Percentiles rank a stretch among this genome's conserved stretches.
phyloP scores from a whole-genome alignment of 1,140 invertebrate species.

The Philopotamus ludificatus region DNA sequence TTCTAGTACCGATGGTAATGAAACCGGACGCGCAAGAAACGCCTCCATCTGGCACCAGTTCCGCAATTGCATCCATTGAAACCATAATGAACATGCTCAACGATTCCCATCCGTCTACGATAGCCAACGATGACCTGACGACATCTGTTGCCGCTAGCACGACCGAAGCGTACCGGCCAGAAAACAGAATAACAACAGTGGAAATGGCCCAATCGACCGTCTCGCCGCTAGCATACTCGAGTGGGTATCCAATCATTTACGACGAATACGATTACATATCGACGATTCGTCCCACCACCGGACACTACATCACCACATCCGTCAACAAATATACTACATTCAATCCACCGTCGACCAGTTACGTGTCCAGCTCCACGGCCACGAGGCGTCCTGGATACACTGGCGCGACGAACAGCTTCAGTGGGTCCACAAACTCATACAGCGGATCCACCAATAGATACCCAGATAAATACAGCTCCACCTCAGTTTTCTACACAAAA shows the following conservation, averaged over 20 bases:
- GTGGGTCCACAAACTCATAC: too few relatives aligned
- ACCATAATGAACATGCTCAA: constrained; percentile 68
- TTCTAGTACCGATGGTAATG: constrained; percentile 45
- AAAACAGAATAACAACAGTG: constrained; percentile 16
- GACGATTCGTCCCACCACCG: constrained; percentile 20
- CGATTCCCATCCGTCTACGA: constrained; percentile 55
- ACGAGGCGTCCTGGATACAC: constrained; percentile 47
- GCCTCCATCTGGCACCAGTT: constrained; percentile 48
- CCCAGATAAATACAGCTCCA: constrained; percentile 29
- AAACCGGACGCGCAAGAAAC: constrained; percentile 42
- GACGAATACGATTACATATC: constrained; percentile 19
- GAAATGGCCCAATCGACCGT: constrained; percentile 42
- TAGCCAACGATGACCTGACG: constrained; percentile 5
- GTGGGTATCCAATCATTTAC: constrained; percentile 48
- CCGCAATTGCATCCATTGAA: constrained; percentile 59
- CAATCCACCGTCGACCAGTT: constrained; percentile 59
- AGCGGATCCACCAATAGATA: constrained; percentile 31
- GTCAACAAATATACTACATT: constrained; percentile 38
- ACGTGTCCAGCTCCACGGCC: constrained; percentile 57
- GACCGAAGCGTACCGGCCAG: neutral
- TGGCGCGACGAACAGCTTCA: neutral
- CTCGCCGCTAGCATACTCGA: constrained; percentile 51
- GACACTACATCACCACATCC: constrained; percentile 31
- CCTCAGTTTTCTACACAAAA: constrained; percentile 42
- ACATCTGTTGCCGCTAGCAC: neutral